A percentile compares a stretch with the other conserved stretches of the same genome.
phyloP scores from a whole-genome alignment of 2,888 invertebrate genomes.

The Anthrax anthrax region DNA sequence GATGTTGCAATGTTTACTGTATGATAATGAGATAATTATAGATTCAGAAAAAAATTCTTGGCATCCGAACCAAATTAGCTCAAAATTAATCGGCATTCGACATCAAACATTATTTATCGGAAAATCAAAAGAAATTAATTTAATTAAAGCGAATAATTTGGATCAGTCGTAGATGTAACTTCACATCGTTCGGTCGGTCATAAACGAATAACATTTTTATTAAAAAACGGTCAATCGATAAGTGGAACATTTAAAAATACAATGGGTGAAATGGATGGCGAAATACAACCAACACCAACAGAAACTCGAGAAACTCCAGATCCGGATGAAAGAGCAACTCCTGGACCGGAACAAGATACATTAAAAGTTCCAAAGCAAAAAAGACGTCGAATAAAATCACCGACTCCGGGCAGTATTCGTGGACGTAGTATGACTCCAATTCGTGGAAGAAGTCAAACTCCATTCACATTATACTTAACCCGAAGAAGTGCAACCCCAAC shows the following conservation, averaged over 20 bases:
- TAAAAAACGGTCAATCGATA: slow-evolving; percentile 17
- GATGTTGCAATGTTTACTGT: background rate
- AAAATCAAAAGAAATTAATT: slow-evolving; percentile 2
- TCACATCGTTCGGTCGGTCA: slow-evolving; percentile 31
- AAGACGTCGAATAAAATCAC: slow-evolving; percentile 30
- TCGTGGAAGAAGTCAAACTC: slow-evolving; percentile 33
- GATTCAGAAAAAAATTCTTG: slow-evolving; percentile 11
- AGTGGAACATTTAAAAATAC: slow-evolving; percentile 15
- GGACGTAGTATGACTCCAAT: slow-evolving; percentile 33
- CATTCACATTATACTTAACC: slow-evolving; percentile 27
- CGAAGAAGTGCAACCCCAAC: slow-evolving; percentile 34
- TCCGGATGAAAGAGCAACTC: slow-evolving; percentile 20
- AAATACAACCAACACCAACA: slow-evolving; percentile 23
- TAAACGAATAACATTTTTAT: slow-evolving; percentile 15
- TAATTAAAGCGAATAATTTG: slow-evolving; percentile 13
- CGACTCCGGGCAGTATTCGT: slow-evolving; percentile 30
- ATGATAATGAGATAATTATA: slow-evolving; percentile 6
- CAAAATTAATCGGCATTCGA: slow-evolving; percentile 10
- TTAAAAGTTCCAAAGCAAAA: slow-evolving; percentile 29
- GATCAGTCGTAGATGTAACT: slow-evolving; percentile 33
- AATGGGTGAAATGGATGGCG: slow-evolving; percentile 33
- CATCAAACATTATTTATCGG: background rate
- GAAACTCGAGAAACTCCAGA: slow-evolving; percentile 20
- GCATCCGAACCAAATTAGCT: slow-evolving; percentile 16
- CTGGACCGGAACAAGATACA: slow-evolving; percentile 24